phyloP scores from a whole-genome alignment of 2,888 invertebrate genomes.

The Apotomis betuletana region DNA sequence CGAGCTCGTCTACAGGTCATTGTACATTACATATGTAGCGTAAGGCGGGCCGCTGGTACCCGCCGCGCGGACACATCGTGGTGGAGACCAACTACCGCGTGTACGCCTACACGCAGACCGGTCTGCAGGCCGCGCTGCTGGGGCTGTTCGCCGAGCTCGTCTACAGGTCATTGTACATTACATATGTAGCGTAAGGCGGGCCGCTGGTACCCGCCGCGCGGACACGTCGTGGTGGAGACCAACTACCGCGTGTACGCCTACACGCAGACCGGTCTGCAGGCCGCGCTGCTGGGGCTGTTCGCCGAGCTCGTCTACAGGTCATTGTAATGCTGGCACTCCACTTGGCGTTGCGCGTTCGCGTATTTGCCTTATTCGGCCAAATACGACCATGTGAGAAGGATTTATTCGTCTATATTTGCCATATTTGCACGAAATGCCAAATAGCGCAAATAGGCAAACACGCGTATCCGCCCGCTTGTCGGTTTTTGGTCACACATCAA shows the following conservation, averaged over 20 bases:
- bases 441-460: too few species aligned
- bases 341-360: too few species aligned
- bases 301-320: constrained; percentile 95
- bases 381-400: too few species aligned
- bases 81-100: constrained; percentile 97
- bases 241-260: constrained; percentile 98
- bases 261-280: constrained; percentile 95
- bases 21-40: constrained; percentile 76
- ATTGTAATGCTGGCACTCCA: too few species aligned
- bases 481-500: too few species aligned
- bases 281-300: constrained; percentile 96
- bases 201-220: constrained; percentile 92
- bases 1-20: constrained; percentile 93
- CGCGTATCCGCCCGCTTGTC: too few species aligned
- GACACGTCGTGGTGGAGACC: constrained; percentile 97
- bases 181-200: constrained; percentile 89
- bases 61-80: constrained; percentile 91
- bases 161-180: constrained; percentile 85
- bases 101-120: constrained; percentile 97
- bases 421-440: too few species aligned
- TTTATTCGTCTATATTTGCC: too few species aligned
- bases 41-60: constrained; percentile 96
- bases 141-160: constrained; percentile 96
- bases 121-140: constrained; percentile 95
- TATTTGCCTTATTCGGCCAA: too few species aligned